A percentile compares a stretch with the other conserved stretches of the same genome.
These are phyloP conservation scores for Rhinichthys osculus DNA, from an alignment of 2,797 vertebrate genomes.

Conservation along the genomic window DNA sequence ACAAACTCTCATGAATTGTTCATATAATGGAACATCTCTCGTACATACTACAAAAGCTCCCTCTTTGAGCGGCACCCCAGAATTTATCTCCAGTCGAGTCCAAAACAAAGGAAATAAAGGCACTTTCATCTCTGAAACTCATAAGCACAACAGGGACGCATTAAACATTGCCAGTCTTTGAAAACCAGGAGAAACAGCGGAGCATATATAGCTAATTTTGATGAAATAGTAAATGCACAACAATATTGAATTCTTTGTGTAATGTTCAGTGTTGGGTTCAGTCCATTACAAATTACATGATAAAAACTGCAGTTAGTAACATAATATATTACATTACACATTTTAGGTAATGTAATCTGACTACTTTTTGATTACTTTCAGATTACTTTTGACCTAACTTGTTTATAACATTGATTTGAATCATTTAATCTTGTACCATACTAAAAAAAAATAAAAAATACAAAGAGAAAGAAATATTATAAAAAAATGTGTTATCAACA, in stretches of 20 bases:
- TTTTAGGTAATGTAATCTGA: neutral
- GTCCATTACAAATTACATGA: neutral
- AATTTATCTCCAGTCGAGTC: constrained; percentile 22
- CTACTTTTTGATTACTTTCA: neutral
- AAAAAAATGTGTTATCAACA: fast-evolving
- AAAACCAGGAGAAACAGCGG: neutral
- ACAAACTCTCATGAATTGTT: constrained; percentile 53
- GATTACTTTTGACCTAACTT: neutral
- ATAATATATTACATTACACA: no score
- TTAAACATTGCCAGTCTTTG: constrained; percentile 3
- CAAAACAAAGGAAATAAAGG: constrained; percentile 38
- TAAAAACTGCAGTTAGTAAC: neutral
- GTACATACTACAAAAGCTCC: constrained; percentile 21
- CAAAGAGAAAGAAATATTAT: neutral
- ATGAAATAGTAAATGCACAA: neutral
- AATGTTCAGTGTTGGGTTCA: neutral
- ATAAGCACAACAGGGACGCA: neutral
- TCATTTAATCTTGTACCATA: neutral
- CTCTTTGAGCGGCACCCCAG: constrained; percentile 34
- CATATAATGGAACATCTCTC: constrained; percentile 51
- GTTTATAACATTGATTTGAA: neutral
- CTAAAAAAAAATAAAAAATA: neutral
- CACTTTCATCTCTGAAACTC: constrained; percentile 34
- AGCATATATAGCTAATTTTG: neutral
- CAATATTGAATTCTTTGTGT: neutral